These are phyloP conservation scores for Biston stratarius DNA, from an alignment of 2,888 invertebrate species.

Conservation along the genomic window DNA sequence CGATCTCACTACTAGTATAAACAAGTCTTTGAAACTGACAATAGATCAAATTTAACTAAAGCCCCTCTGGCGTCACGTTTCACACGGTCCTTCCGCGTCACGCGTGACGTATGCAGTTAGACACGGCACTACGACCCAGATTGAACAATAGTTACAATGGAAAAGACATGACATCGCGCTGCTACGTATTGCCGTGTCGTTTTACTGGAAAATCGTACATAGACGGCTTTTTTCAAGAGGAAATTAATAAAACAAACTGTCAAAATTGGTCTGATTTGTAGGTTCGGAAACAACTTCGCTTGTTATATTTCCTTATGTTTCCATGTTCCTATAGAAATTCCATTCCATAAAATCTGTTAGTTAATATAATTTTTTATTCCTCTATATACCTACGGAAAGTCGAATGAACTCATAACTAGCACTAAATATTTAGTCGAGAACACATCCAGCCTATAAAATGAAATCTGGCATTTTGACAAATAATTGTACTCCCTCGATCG, in stretches of 20 bases:
- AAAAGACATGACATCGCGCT: slow-evolving; percentile 17
- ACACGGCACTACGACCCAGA: slow-evolving; percentile 33
- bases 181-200: slow-evolving; percentile 1
- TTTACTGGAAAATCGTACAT: slow-evolving; percentile 12
- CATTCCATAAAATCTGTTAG: slow-evolving; percentile 14
- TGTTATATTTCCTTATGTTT: too few relatives aligned
- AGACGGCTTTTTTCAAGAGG: neutral
- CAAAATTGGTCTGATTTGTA: too few relatives aligned
- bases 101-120: slow-evolving; percentile 56
- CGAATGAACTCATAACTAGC: slow-evolving; percentile 37
- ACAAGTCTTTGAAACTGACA: neutral
- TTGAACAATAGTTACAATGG: neutral
- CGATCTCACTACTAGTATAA: neutral
- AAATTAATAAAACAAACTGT: too few relatives aligned
- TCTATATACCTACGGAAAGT: slow-evolving; percentile 23
- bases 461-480: slow-evolving; percentile 58
- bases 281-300: too few relatives aligned
- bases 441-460: slow-evolving; percentile 41
- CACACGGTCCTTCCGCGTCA: slow-evolving; percentile 55
- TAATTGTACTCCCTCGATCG: slow-evolving; percentile 18
- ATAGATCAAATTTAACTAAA: neutral
- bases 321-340: neutral
- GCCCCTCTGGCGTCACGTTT: slow-evolving; percentile 37
- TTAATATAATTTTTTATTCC: slow-evolving; percentile 5
- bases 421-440: slow-evolving; percentile 38